Base-by-base conservation (phyloP, 2,888 invertebrate species). In the Acanthosepion pharaonis region DNA sequence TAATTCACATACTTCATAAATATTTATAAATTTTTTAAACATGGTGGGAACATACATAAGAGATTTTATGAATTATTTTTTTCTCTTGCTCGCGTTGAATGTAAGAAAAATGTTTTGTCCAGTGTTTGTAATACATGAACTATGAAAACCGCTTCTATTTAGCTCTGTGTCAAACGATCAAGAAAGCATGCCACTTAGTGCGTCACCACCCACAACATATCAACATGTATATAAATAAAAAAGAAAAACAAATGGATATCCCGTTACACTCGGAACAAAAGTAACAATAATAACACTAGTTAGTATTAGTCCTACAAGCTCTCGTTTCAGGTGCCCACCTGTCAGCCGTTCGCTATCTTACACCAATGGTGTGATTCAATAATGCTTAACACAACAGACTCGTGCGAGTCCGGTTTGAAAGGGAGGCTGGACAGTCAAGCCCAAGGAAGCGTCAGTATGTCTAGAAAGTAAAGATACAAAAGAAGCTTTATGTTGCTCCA, bases 371-470 rank as follows among this genome's bases (percentile, higher is more conserved):
- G n/a, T 78, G n/a, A 78, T 78, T 78, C 78, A 78, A 78, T 33
- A 78, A n/a, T 33, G 18, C 78, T 78, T 78, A 78, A 33, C n/a
- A 78, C 78, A 78, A 78, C n/a, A 78, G 78, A 78, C 78, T 78
- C 78, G 78, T 78, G 78, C 78, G 78, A 78, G 78, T 78, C 78
- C 11, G 78, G 11, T 78, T 78, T 78, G 78, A 78, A 78, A 78
- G 18, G 78, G 78, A 78, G 78, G 78, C 78, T 78, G 78, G 78
- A 33, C 78, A 78, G 78, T 78, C 78, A 78, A 78, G 78, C 78
- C 78, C n/a, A 33, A 33, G 15, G n/a, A 78, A 78, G 78, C 78
- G 78, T 78, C 78, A 78, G n/a, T 3, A 78, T 78, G 78, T 78
- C 78, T 78, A 78, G 78, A 33, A 78, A 78, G 78, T 2, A 33